Percentiles rank a stretch among this genome's conserved stretches.
phyloP scores from a whole-genome alignment of 2,113 vertebrate genomes.

The Pitta sordida region DNA sequence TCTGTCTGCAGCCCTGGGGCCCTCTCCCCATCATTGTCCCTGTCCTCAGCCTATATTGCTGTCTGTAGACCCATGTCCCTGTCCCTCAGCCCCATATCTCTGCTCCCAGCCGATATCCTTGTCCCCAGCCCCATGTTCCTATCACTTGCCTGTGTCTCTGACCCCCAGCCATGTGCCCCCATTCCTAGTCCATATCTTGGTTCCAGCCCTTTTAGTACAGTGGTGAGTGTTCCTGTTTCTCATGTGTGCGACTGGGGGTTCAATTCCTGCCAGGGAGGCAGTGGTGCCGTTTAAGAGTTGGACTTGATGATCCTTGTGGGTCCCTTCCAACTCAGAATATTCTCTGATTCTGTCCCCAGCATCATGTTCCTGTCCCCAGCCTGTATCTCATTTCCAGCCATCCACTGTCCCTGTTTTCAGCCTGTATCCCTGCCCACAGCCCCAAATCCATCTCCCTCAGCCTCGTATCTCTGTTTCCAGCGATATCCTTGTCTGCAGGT shows the following conservation, averaged over 20 bases:
- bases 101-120: not conserved
- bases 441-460: not conserved
- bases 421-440: not conserved
- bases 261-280: too few relatives aligned
- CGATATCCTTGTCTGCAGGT: too few relatives aligned
- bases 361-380: not conserved
- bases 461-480: slow-evolving; percentile 4
- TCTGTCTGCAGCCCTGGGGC: not conserved
- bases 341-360: not conserved
- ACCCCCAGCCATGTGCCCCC: not conserved
- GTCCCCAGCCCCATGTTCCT: not conserved
- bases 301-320: too few relatives aligned
- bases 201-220: not conserved
- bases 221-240: too few relatives aligned
- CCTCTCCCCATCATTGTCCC: not conserved
- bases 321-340: too few relatives aligned
- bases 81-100: not conserved
- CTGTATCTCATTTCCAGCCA: not conserved
- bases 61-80: not conserved
- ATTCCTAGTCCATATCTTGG: not conserved
- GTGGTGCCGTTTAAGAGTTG: too few relatives aligned
- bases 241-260: too few relatives aligned
- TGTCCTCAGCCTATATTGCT: not conserved
- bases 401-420: not conserved
- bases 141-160: not conserved